Evolutionary conservation across 2,797 vertebrate genomes (phyloP), one percentile per base, ranked within the genome.

Genomic region (Echiichthys vipera): DNA sequence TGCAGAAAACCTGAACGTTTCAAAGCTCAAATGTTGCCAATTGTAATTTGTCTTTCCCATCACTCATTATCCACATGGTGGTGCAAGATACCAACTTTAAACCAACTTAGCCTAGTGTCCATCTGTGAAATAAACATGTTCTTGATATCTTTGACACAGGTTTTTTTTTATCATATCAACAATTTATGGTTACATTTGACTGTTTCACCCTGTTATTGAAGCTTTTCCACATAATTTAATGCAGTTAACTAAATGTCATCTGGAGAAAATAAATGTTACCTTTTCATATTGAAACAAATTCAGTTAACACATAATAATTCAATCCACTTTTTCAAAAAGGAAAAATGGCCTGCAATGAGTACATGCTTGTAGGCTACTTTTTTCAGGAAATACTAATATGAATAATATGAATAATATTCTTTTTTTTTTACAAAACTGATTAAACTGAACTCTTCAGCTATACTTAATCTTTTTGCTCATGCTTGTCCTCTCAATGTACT

Each of bases 51-150:
- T 29, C 11, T 25, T 36, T 20, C 15, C 9, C 9, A 30, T 5
- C 27, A 32, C 5, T 74, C 15, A 20, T 15, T 18, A n/a, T 69
- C 68, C 77, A 71, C 59, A 65, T 15, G 77, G 57, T 0, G 71
- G 78, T n/a, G 46, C 64, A 46, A 66, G 27, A 46, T 24, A 20
- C 13, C 27, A 36, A 17, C 37, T 25, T 55, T 15, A 40, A 30
- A 55, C n/a, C n/a, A n/a, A n/a, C n/a, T n/a, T n/a, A n/a, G n/a
- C n/a, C n/a, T n/a, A n/a, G n/a, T n/a, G 12, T 25, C 27, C 5
- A 39, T 65, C 17, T 65, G 12, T 22, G 22, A 14, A 17, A 17
- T n/a, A 17, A 42, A 51, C 0, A 17, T 42, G 9, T 13, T 22
- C 18, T n/a, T 15, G 7, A 27, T 39, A 7, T 39, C 2, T 30